Evolutionary conservation across 2,113 vertebrate species (phyloP), one percentile per base, ranked within the genome.

Genomic region (Dipodomys stephensi): DNA sequence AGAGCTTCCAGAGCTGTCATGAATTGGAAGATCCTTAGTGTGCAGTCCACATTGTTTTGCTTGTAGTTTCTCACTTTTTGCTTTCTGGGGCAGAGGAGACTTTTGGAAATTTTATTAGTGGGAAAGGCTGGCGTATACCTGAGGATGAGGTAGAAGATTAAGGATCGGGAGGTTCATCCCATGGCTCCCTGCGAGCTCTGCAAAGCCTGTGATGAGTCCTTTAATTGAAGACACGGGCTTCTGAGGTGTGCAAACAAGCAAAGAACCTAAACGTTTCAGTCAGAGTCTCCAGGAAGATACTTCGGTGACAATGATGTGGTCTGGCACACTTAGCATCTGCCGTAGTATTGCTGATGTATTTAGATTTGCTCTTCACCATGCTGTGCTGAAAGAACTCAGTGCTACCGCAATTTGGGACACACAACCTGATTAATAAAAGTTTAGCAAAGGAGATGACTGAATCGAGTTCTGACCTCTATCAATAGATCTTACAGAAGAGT

Each of bases 31-130:
- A 69, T 10, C 22, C 35, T 78, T 71, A 65, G 60, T 39, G 13
- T n/a, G 6, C 44, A 65, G 4, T 18, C 72, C 27, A 22, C 39
- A 81, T 18, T 46, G 2, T 57, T 89, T 60, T 64, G 5, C 28
- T 85, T 88, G 74, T 86, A 79, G 44, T n/a, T 90, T 92, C 76
- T 89, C 3, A 53, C 76, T 46, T 30, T 87, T 91, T 60, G 68
- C 62, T 95, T 94, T 88, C 44, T 23, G 69, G 11, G 27, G 1
- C 25, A 82, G 35, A 73, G 15, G n/a, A 62, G 44, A 73, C 12
- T 46, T 86, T 91, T 88, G 49, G 46, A 92, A 76, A 90, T 74
- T 19, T 81, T 89, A 13, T 39, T 90, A 69, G 30, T 93, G 7
- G 82, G 78, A 46, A 81, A 44, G 22, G 35, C 62, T 46, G 23